Conservation (phyloP, 2,888 invertebrate genomes). For the Mechanitis messenoides region DNA sequence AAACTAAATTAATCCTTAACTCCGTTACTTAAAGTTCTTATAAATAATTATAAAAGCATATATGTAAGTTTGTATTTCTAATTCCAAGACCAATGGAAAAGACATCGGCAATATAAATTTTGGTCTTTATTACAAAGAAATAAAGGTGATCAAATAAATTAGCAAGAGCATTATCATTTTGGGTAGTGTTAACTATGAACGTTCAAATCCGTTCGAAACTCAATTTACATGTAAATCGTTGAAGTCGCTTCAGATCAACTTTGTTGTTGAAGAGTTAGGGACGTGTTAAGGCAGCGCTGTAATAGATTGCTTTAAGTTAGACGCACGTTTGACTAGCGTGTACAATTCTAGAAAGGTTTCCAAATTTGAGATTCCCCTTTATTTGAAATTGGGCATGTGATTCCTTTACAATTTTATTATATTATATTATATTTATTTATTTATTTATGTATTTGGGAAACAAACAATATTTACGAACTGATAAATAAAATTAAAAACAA, state of each 20-base stretch:
- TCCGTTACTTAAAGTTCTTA: conserved; percentile 17
- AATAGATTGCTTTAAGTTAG: conserved; percentile 24
- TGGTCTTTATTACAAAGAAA: conserved; percentile 11
- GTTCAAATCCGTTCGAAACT: conserved; percentile 63
- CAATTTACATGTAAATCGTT: conserved; percentile 71
- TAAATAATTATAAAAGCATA: conserved; percentile 11
- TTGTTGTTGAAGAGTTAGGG: conserved; percentile 47
- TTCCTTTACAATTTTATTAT: no score
- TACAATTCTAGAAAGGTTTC: conserved; percentile 10
- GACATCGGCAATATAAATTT: not conserved
- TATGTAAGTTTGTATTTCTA: conserved; percentile 29
- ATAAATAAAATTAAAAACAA: no score
- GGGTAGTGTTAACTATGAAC: conserved; percentile 54
- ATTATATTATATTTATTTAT: no score
- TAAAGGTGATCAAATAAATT: conserved; percentile 14
- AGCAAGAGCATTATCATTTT: conserved; percentile 11
- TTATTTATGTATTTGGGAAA: no score
- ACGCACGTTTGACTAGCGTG: conserved; percentile 12
- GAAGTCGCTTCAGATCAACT: conserved; percentile 65
- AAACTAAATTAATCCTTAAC: conserved; percentile 21
- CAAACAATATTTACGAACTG: no score
- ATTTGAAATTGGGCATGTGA: no score
- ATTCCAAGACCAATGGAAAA: conserved; percentile 27
- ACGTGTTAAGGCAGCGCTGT: conserved; percentile 27
- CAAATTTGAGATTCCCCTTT: not conserved